Base-by-base conservation (phyloP, 1,140 invertebrate species). In the Gonatopus flavifemur region DNA sequence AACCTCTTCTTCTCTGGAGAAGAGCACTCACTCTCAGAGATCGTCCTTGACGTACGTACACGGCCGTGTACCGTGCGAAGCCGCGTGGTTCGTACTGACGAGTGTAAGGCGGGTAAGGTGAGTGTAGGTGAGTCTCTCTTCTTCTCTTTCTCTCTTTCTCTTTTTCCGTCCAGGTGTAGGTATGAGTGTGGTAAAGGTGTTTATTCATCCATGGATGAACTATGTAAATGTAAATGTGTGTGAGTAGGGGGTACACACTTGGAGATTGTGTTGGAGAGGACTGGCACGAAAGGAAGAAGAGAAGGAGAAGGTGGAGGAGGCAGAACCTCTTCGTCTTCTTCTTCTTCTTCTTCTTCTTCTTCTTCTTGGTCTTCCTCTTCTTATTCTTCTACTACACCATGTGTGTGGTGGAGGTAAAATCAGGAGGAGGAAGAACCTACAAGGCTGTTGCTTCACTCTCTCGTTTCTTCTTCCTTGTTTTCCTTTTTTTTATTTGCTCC, bases 21-120 rank as follows among this genome's bases (percentile, higher is more conserved):
- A n/a, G n/a, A n/a, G n/a, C n/a, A 7, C 25, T 28, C 12, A 12
- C 25, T 48, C 45, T 53, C 52, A 28, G 41, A 18, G 19, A n/a
- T 43, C 57, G 64, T 66, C 67, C 64, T 70, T 74, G 67, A 68
- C 69, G 63, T 65, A 63, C n/a, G n/a, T n/a, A n/a, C n/a, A n/a
- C 64, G 66, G 63, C 66, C 74, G 73, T 78, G 67, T 77, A 69
- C 58, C 73, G 72, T 69, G 63, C 65, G 66, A 52, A 66, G 72
- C 71, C 76, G 74, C 74, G 76, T 76, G 74, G 67, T 78, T 70
- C 59, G 69, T 60, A 78, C 76, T 78, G 76, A 76, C 64, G 72
- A 66, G 64, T n/a, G n/a, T 61, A 61, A 45, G 39, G 50, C 50
- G 47, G 43, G 43, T 61, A 64, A 60, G 62, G 62, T 66, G 63